These are phyloP conservation scores for Calliopum simillimum DNA, from an alignment of 2,888 invertebrate genomes.

Conservation along the genomic window DNA sequence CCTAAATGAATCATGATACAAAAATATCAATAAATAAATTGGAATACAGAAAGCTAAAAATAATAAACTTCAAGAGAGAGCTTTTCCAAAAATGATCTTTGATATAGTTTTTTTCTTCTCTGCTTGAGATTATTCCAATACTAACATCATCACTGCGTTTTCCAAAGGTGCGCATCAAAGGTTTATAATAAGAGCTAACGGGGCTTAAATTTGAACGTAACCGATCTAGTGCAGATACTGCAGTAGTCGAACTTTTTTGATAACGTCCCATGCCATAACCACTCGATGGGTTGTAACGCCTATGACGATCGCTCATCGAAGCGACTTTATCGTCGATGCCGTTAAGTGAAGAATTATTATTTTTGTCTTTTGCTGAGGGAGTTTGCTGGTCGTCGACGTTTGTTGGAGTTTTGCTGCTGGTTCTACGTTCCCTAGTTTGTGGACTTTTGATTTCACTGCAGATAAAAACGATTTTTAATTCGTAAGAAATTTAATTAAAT, in stretches of 20 bases:
- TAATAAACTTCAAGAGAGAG: neutral
- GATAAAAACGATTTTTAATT: neutral
- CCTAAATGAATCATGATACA: neutral
- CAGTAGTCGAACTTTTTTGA: slow-evolving; percentile 59
- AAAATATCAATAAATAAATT: slow-evolving; percentile 14
- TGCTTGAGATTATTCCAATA: slow-evolving; percentile 45
- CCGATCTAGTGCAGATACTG: slow-evolving; percentile 64
- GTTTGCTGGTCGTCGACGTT: slow-evolving; percentile 49
- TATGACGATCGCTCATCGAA: slow-evolving; percentile 64
- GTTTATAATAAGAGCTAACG: slow-evolving; percentile 66
- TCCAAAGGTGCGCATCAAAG: slow-evolving; percentile 63
- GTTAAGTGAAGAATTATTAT: slow-evolving; percentile 37
- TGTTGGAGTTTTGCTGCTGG: slow-evolving; percentile 55
- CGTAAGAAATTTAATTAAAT: neutral
- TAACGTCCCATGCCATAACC: slow-evolving; percentile 53
- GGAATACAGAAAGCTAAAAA: neutral
- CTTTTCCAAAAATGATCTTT: slow-evolving; percentile 22
- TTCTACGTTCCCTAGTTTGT: slow-evolving; percentile 47
- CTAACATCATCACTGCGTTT: slow-evolving; percentile 63
- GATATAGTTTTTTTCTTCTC: neutral
- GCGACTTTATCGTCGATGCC: slow-evolving; percentile 42
- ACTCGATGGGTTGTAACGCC: slow-evolving; percentile 57
- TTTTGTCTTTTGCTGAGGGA: slow-evolving; percentile 35
- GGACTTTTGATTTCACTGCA: slow-evolving; percentile 47
- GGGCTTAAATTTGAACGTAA: slow-evolving; percentile 66